Conservation (phyloP, 1,140 invertebrate genomes). For the Pristionchus pacificus region DNA sequence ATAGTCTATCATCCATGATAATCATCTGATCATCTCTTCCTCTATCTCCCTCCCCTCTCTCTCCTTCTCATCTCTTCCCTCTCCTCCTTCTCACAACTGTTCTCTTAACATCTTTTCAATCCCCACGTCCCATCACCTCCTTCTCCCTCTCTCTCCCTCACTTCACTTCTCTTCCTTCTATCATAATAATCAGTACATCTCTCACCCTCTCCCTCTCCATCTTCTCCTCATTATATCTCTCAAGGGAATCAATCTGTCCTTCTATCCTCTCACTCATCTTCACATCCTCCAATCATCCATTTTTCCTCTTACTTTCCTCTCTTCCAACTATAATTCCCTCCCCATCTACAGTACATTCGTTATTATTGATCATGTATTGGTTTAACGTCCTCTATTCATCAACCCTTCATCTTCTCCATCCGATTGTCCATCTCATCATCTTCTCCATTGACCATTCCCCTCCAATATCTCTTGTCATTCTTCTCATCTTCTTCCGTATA, state of each 20-base stretch:
- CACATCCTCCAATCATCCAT: background rate
- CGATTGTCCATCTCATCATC: constrained; percentile 18
- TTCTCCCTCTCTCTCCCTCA: constrained; percentile 1
- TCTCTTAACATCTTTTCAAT: background rate
- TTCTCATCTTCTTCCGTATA: constrained; percentile 9
- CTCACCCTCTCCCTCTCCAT: constrained; percentile 14
- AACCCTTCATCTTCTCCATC: background rate
- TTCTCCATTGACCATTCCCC: constrained; percentile 10
- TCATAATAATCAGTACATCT: constrained; percentile 16
- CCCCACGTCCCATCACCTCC: constrained; percentile 2
- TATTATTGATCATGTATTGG: background rate
- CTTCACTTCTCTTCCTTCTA: constrained; percentile 11
- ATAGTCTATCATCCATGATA: constrained; percentile 18
- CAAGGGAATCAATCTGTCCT: too few species aligned
- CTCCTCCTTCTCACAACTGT: background rate
- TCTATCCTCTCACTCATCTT: constrained; percentile 10
- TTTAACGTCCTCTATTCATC: background rate
- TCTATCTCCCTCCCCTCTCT: background rate
- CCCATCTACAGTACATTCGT: constrained; percentile 7
- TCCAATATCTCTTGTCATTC: constrained; percentile 15
- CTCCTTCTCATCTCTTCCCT: constrained; percentile 4
- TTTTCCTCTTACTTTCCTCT: background rate
- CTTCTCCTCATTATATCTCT: constrained; percentile 10
- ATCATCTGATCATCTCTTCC: constrained; percentile 6
- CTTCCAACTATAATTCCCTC: constrained; percentile 5